Conservation (phyloP, 2,113 vertebrate genomes). For the Neogale vison region DNA sequence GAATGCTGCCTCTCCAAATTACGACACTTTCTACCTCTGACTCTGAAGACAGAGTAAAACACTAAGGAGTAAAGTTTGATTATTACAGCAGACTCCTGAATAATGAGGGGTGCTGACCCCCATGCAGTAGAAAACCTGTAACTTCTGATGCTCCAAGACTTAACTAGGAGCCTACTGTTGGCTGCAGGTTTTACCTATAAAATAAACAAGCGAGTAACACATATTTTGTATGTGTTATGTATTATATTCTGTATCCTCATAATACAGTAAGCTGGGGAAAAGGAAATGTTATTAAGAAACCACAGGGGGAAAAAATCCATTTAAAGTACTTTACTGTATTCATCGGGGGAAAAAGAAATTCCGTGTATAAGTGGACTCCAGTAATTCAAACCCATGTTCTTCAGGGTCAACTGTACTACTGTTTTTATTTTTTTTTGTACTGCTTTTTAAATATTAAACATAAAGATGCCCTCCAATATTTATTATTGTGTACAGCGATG, state of each 20-base stretch:
- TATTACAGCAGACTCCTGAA: neutral
- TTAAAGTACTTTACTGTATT: neutral
- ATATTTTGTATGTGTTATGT: neutral
- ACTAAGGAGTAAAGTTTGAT: neutral
- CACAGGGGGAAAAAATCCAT: neutral
- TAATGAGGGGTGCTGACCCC: neutral
- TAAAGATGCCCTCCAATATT: neutral
- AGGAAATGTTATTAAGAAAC: neutral
- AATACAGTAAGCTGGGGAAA: neutral
- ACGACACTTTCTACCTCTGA: neutral
- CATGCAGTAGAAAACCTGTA: neutral
- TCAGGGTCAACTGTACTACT: neutral
- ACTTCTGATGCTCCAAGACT: neutral
- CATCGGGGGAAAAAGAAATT: neutral
- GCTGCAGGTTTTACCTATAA: neutral
- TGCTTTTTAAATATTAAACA: neutral
- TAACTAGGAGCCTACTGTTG: neutral
- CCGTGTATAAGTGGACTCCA: neutral
- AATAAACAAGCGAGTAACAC: neutral
- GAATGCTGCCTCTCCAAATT: neutral
- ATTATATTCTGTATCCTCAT: neutral
- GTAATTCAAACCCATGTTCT: neutral
- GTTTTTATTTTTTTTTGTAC: neutral
- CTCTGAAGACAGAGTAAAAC: neutral
- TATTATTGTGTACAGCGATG: neutral